Conservation (phyloP, 2,797 vertebrate genomes). For the Orientallactaga sibirica region DNA sequence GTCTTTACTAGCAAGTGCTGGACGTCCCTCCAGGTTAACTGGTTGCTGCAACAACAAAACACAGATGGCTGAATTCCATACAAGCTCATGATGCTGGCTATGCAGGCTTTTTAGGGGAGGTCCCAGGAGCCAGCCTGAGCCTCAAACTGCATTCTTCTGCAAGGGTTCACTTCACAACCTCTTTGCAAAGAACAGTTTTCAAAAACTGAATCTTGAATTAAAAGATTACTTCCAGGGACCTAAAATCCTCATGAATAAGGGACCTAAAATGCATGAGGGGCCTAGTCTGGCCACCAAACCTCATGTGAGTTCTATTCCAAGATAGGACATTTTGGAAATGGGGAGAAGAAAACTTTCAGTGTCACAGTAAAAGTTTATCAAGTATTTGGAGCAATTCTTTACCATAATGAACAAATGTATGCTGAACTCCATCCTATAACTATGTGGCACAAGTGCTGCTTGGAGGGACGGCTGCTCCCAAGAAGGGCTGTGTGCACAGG, state of each 20-base stretch:
- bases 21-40: constrained; percentile 90
- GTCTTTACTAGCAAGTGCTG: constrained; percentile 91
- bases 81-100: accelerated
- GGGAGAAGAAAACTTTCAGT: background rate
- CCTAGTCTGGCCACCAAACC: background rate
- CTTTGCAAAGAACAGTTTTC: background rate
- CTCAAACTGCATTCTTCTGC: background rate
- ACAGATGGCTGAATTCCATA: background rate
- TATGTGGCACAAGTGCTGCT: background rate
- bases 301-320: background rate
- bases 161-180: background rate
- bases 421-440: background rate
- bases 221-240: background rate
- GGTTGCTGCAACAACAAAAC: constrained; percentile 83
- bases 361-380: background rate
- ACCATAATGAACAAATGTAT: accelerated
- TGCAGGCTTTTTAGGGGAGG: background rate
- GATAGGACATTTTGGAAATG: background rate
- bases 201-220: background rate
- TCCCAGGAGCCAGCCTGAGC: accelerated
- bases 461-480: background rate
- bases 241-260: too few species aligned
- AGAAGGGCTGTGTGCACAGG: background rate
- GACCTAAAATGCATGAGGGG: background rate
- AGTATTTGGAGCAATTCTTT: background rate